Percentiles rank a stretch among this genome's conserved stretches.
These are phyloP conservation scores for Liparis tanakae DNA, from an alignment of 2,797 vertebrate genomes.

Conservation along the genomic window DNA sequence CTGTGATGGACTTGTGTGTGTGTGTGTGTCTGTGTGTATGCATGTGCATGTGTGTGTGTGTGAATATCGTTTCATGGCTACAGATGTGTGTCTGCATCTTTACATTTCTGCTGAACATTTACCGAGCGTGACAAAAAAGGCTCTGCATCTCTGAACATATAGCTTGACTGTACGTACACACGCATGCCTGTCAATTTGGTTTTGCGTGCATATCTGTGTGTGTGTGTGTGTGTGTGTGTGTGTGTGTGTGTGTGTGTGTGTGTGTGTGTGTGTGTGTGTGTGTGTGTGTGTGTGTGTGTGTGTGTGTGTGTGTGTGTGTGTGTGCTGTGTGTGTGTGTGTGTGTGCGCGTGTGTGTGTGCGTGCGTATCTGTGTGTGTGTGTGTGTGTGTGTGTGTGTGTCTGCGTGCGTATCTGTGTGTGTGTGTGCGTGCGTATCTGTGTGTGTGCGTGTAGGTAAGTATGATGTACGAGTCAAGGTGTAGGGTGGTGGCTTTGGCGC, in stretches of 20 bases:
- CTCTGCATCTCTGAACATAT: slow-evolving; percentile 7
- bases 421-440: no score
- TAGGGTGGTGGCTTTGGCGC: slow-evolving; percentile 76
- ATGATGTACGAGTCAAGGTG: slow-evolving; percentile 60
- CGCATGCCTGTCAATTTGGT: slow-evolving; percentile 17
- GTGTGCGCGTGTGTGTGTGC: no score
- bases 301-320: neutral
- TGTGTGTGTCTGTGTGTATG: slow-evolving; percentile 51
- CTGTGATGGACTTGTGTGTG: slow-evolving; percentile 75
- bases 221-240: neutral
- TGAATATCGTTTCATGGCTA: neutral
- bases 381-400: no score
- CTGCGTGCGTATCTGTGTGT: neutral
- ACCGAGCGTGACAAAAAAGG: slow-evolving; percentile 16
- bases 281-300: neutral
- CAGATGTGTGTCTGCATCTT: slow-evolving; percentile 9
- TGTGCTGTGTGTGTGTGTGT: neutral
- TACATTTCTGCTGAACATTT: slow-evolving; percentile 17
- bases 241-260: slow-evolving; percentile 9
- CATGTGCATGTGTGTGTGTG: slow-evolving; percentile 41
- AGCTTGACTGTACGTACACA: slow-evolving; percentile 1
- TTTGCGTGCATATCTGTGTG: neutral
- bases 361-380: neutral
- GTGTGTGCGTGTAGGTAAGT: slow-evolving; percentile 33
- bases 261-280: slow-evolving; percentile 9